These are phyloP conservation scores for Pemphigus obesinymphae DNA, from an alignment of 1,140 invertebrate genomes.

Conservation along the genomic window DNA sequence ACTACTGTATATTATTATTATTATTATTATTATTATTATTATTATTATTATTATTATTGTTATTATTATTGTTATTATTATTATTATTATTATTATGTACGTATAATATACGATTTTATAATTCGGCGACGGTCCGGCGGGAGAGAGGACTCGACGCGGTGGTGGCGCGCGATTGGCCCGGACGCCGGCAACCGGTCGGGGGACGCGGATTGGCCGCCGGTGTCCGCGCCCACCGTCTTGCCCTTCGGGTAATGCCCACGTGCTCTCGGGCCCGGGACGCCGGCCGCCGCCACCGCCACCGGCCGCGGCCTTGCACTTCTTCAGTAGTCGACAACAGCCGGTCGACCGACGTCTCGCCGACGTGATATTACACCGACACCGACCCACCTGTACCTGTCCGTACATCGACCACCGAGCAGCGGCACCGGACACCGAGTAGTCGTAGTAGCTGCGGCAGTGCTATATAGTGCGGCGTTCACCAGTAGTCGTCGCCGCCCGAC, in stretches of 20 bases:
- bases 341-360: background rate
- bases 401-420: background rate
- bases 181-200: background rate
- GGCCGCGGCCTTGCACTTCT: conserved; percentile 29
- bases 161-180: background rate
- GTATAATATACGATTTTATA: too few relatives aligned
- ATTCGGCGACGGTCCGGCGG: too few relatives aligned
- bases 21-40: too few relatives aligned
- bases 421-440: background rate
- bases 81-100: too few relatives aligned
- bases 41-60: too few relatives aligned
- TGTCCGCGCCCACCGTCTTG: conserved; percentile 37
- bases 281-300: background rate
- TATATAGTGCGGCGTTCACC: background rate
- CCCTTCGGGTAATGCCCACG: conserved; percentile 31
- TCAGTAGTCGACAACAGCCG: conserved; percentile 28
- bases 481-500: background rate
- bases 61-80: too few relatives aligned
- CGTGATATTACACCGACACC: background rate
- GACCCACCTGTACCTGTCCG: background rate
- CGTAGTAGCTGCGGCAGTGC: background rate
- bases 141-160: background rate
- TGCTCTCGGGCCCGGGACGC: background rate
- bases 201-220: background rate
- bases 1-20: too few relatives aligned